These are phyloP conservation scores for Oreochromis niloticus DNA, from an alignment of 2,113 vertebrate species.

Conservation along the genomic window DNA sequence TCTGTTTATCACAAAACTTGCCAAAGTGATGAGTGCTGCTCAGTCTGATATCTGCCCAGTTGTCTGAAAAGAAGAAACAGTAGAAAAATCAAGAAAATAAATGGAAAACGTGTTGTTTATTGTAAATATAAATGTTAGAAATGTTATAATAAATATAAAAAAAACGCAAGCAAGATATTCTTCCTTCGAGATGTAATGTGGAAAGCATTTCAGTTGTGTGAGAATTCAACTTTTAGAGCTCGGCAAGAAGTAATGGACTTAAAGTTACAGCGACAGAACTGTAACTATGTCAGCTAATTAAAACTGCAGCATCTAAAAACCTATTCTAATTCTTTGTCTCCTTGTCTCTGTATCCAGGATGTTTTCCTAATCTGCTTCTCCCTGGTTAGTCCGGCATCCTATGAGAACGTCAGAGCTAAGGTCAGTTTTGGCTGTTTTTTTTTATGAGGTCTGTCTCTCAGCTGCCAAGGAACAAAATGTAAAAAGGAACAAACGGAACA, in stretches of 20 bases:
- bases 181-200: background rate
- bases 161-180: fast-evolving
- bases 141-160: background rate
- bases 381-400: constrained; percentile 64
- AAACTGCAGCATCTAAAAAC: background rate
- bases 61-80: background rate
- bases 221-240: background rate
- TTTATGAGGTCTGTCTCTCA: background rate
- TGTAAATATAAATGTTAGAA: background rate
- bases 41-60: background rate
- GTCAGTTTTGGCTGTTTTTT: constrained; percentile 8
- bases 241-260: background rate
- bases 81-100: background rate
- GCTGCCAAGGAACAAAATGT: background rate
- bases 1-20: background rate
- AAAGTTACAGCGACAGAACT: fast-evolving
- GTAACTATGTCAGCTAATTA: fast-evolving
- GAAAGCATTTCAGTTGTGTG: background rate
- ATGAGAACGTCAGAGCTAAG: constrained; percentile 68
- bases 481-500: background rate
- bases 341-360: constrained; percentile 18
- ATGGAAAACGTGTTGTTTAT: background rate
- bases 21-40: background rate
- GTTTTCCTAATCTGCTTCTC: constrained; percentile 70
- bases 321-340: background rate